Evolutionary conservation across 2,113 vertebrate species (phyloP).

Genomic region (Ascaphus truei): DNA sequence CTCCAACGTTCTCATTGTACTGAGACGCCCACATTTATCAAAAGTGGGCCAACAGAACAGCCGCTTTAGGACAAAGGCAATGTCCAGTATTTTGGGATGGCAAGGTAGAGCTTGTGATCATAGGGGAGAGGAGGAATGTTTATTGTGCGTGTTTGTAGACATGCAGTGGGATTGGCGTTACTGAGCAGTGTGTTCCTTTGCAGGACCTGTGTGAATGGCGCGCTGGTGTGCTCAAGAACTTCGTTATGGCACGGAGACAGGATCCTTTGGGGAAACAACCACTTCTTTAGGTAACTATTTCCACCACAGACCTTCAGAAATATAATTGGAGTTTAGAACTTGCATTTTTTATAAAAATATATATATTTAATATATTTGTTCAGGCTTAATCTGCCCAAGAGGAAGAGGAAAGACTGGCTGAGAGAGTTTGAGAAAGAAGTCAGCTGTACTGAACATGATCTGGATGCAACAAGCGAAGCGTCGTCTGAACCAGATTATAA

Average conservation of each 20-base stretch:
- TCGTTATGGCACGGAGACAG: slow-evolving; percentile 94
- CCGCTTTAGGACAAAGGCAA: no score
- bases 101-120: no score
- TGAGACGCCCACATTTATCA: no score
- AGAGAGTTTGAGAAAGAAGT: slow-evolving; percentile 86
- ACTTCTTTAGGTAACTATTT: slow-evolving; percentile 87
- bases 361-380: background rate
- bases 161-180: no score
- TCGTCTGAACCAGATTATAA: slow-evolving; percentile 97
- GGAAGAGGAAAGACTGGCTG: slow-evolving; percentile 87
- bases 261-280: slow-evolving; percentile 98
- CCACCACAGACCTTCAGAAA: background rate
- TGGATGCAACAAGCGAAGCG: slow-evolving; percentile 92
- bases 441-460: slow-evolving; percentile 73
- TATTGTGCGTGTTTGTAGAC: no score
- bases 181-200: background rate
- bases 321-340: background rate
- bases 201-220: slow-evolving; percentile 94
- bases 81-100: no score
- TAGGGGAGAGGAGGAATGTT: no score
- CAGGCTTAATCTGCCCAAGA: slow-evolving; percentile 92
- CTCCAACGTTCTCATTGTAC: no score
- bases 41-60: no score
- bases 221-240: slow-evolving; percentile 70
- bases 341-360: background rate